A percentile compares a stretch with the other conserved stretches of the same genome.
These are phyloP conservation scores for Scaptomyza graminum DNA, from an alignment of 1,140 invertebrate genomes.

Conservation along the genomic window DNA sequence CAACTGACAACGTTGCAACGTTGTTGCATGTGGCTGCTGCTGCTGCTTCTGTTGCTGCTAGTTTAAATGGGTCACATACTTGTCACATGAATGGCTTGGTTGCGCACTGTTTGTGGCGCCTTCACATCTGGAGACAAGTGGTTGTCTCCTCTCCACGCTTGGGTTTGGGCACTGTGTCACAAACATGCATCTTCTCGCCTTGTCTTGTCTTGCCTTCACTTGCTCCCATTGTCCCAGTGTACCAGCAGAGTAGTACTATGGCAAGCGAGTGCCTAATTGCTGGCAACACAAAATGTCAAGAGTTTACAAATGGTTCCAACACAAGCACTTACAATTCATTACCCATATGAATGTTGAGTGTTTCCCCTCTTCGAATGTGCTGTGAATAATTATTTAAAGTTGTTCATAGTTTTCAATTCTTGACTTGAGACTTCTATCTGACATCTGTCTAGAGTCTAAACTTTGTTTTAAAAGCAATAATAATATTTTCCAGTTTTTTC, in stretches of 20 bases:
- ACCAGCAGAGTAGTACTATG: constrained; percentile 3
- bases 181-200: constrained; percentile 21
- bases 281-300: constrained; percentile 41
- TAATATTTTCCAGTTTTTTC: too few species aligned
- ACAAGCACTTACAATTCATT: constrained; percentile 1
- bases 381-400: too few species aligned
- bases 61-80: constrained; percentile 76
- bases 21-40: neutral
- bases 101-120: constrained; percentile 68
- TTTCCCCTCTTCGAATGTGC: neutral
- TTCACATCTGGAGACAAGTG: constrained; percentile 58
- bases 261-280: constrained; percentile 43
- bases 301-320: constrained; percentile 15
- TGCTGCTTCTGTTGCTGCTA: constrained; percentile 18
- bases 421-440: too few species aligned
- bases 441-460: too few species aligned
- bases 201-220: neutral
- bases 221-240: constrained; percentile 29
- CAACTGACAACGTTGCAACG: neutral
- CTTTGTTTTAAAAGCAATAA: too few species aligned
- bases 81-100: constrained; percentile 63
- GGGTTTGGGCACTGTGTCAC: constrained; percentile 30
- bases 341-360: neutral
- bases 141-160: neutral
- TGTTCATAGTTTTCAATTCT: too few species aligned